These are phyloP conservation scores for Trachelus stipa DNA, from an alignment of 2,888 invertebrate genomes.

Conservation along the genomic window DNA sequence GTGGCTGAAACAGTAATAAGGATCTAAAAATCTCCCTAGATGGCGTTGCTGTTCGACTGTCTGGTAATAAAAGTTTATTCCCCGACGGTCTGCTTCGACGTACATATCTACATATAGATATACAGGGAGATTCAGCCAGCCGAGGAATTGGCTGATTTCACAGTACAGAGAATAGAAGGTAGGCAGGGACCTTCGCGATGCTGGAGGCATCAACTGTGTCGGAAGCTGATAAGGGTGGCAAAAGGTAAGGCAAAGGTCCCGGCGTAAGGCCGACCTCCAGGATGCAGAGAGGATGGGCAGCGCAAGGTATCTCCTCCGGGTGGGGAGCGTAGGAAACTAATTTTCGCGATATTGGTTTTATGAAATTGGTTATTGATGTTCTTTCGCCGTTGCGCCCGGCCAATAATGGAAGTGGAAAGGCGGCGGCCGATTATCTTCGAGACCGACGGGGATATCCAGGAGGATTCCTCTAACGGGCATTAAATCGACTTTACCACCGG, in stretches of 20 bases:
- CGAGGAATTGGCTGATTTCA: neutral
- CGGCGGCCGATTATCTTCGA: constrained; percentile 34
- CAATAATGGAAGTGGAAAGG: constrained; percentile 47
- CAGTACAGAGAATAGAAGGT: neutral
- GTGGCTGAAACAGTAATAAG: neutral
- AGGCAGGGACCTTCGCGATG: neutral
- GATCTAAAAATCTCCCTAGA: neutral
- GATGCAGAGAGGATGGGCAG: neutral
- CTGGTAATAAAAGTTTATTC: neutral
- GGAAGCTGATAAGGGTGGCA: neutral
- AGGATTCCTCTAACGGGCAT: constrained; percentile 46
- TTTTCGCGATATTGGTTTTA: constrained; percentile 63
- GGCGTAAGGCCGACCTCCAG: neutral
- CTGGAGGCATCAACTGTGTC: neutral
- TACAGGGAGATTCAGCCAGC: neutral
- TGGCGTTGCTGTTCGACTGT: neutral
- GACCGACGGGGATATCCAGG: constrained; percentile 28
- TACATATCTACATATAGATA: neutral
- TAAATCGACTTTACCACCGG: constrained; percentile 43
- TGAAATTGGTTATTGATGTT: constrained; percentile 63
- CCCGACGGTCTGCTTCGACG: neutral
- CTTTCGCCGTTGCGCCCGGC: constrained; percentile 40
- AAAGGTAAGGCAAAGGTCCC: neutral
- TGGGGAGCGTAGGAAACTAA: constrained; percentile 48
- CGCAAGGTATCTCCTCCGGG: neutral